A percentile compares a stretch with the other conserved stretches of the same genome.
These are phyloP conservation scores for Acanthurus lineatus DNA, from an alignment of 2,797 vertebrate species.

Conservation along the genomic window DNA sequence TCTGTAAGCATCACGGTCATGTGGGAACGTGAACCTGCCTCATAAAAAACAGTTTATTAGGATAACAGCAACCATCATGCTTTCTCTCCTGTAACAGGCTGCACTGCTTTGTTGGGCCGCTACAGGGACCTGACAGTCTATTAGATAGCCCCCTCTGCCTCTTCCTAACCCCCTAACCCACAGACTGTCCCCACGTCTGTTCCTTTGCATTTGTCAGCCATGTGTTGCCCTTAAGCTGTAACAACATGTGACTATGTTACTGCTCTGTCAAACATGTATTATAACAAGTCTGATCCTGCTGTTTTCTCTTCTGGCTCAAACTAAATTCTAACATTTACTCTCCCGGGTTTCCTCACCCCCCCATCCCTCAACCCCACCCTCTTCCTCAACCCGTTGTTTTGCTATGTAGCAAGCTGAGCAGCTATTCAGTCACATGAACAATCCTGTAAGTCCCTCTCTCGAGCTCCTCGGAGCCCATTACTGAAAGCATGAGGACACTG, in stretches of 20 bases:
- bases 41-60: constrained; percentile 37
- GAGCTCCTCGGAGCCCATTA: constrained; percentile 87
- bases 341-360: constrained; percentile 87
- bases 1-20: constrained; percentile 23
- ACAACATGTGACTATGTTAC: constrained; percentile 57
- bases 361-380: constrained; percentile 75
- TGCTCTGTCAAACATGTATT: constrained; percentile 69
- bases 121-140: constrained; percentile 33
- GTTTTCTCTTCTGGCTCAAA: constrained; percentile 85
- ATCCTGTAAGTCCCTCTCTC: constrained; percentile 94
- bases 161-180: constrained; percentile 39
- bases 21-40: constrained; percentile 1
- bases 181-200: constrained; percentile 41
- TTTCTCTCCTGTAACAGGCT: constrained; percentile 26
- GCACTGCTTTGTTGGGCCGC: constrained; percentile 27
- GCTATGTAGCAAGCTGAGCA: constrained; percentile 99
- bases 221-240: constrained; percentile 57
- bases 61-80: constrained; percentile 28
- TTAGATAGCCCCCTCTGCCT: constrained; percentile 15
- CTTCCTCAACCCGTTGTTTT: constrained; percentile 88
- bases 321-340: constrained; percentile 92
- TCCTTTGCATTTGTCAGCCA: constrained; percentile 56
- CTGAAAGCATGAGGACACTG: constrained; percentile 94
- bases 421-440: constrained; percentile 99
- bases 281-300: constrained; percentile 78